Percentiles rank a stretch among this genome's conserved stretches.
Conservation (phyloP, 2,113 vertebrate genomes). For the Brienomyrus longianalis region DNA sequence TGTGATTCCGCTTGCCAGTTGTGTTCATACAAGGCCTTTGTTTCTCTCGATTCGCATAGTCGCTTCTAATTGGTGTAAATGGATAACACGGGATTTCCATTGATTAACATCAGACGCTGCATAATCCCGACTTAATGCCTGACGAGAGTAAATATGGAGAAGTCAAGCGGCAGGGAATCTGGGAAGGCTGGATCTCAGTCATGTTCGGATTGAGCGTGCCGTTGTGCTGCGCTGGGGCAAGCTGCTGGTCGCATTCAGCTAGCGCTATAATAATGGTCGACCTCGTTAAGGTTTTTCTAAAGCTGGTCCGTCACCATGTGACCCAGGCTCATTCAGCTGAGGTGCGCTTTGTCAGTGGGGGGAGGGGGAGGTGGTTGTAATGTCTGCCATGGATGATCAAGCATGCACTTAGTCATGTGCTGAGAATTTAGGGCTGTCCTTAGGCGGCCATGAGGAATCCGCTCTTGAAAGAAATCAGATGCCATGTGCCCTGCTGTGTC, state of each 20-base stretch:
- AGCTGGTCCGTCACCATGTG: slow-evolving; percentile 2
- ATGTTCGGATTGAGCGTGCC: neutral
- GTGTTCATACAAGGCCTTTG: slow-evolving; percentile 9
- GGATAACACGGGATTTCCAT: slow-evolving; percentile 40
- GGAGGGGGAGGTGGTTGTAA: neutral
- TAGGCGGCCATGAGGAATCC: neutral
- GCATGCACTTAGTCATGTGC: slow-evolving; percentile 7
- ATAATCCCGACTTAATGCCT: slow-evolving; percentile 32
- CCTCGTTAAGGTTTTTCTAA: slow-evolving; percentile 8
- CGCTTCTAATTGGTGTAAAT: slow-evolving; percentile 41
- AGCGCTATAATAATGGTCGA: neutral
- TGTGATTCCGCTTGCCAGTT: neutral
- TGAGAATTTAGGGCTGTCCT: slow-evolving; percentile 4
- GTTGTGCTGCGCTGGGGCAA: neutral
- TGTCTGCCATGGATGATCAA: slow-evolving; percentile 5
- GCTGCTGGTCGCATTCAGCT: neutral
- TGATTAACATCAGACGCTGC: slow-evolving; percentile 35
- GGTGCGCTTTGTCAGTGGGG: neutral
- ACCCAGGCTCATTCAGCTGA: neutral
- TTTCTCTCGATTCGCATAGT: slow-evolving; percentile 27
- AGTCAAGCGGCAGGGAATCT: slow-evolving; percentile 1
- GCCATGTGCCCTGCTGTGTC: neutral
- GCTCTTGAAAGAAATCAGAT: neutral
- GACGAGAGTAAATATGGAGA: slow-evolving; percentile 14
- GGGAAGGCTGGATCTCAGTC: neutral